Conservation (phyloP, 2,113 vertebrate species). For the Myotis yumanensis region DNA sequence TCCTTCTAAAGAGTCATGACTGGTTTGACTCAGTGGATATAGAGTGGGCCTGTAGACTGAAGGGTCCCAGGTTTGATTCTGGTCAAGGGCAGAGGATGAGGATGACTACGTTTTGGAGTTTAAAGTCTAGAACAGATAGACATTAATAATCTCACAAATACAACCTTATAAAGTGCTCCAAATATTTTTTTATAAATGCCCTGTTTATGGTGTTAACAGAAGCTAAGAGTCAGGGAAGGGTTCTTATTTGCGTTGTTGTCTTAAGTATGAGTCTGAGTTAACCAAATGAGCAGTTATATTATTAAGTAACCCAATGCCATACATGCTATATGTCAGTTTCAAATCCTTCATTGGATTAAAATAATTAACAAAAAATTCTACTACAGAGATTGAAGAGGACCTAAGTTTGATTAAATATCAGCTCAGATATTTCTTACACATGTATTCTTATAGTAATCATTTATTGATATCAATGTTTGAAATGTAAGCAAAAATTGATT, state of each 20-base stretch:
- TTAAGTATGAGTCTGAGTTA: neutral
- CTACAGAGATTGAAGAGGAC: neutral
- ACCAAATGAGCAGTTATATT: neutral
- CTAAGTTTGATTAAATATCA: slow-evolving; percentile 19
- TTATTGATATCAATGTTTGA: slow-evolving; percentile 21
- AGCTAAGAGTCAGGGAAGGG: neutral
- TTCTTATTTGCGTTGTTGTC: neutral
- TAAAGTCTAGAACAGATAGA: neutral
- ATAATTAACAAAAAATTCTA: slow-evolving; percentile 28
- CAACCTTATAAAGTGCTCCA: neutral
- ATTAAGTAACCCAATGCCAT: neutral
- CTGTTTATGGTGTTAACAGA: neutral
- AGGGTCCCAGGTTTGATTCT: too few relatives aligned
- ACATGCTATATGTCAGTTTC: neutral
- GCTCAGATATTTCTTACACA: neutral
- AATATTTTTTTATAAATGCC: neutral
- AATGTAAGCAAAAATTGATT: neutral
- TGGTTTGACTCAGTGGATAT: neutral
- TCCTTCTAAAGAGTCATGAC: too few relatives aligned
- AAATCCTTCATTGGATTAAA: neutral
- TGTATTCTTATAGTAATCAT: neutral
- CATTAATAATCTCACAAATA: neutral
- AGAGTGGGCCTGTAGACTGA: too few relatives aligned
- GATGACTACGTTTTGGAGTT: neutral
- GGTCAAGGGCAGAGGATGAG: too few relatives aligned